phyloP scores from a whole-genome alignment of 2,797 vertebrate species.

The Hippocampus kuda region DNA sequence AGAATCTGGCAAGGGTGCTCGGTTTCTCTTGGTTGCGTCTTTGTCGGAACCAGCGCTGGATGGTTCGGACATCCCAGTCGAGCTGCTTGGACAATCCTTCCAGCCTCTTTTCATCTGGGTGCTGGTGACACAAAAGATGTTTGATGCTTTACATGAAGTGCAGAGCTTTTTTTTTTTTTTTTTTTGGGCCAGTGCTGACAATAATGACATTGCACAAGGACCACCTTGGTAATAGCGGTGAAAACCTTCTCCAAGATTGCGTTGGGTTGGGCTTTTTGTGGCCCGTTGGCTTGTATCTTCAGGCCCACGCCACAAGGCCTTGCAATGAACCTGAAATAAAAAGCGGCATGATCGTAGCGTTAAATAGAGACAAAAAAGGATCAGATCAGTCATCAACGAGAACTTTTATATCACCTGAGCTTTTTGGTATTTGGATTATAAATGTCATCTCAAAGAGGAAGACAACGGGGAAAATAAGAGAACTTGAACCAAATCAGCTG shows the following conservation, averaged over 20 bases:
- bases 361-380: slow-evolving; percentile 7
- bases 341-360: not conserved
- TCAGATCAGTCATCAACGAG: not conserved
- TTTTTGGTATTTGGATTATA: not conserved
- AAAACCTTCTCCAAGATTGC: slow-evolving; percentile 99
- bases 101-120: slow-evolving; percentile 94
- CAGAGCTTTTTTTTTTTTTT: not conserved
- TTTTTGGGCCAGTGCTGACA: not conserved
- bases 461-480: not conserved
- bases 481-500: not conserved
- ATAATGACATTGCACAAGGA: not conserved
- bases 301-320: slow-evolving; percentile 95
- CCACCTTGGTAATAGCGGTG: slow-evolving; percentile 95
- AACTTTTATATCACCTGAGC: not conserved
- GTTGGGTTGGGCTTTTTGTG: slow-evolving; percentile 90
- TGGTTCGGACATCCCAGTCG: slow-evolving; percentile 96
- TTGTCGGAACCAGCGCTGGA: slow-evolving; percentile 96
- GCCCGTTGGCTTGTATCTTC: slow-evolving; percentile 92
- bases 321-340: slow-evolving; percentile 81
- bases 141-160: not conserved
- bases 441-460: not conserved
- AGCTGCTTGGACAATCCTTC: slow-evolving; percentile 97
- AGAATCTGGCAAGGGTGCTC: slow-evolving; percentile 89
- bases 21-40: slow-evolving; percentile 98
- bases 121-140: slow-evolving; percentile 55